Percentiles rank a stretch among this genome's conserved stretches.
These are phyloP conservation scores for Sebastes variabilis DNA, from an alignment of 2,797 vertebrate genomes.

Conservation along the genomic window DNA sequence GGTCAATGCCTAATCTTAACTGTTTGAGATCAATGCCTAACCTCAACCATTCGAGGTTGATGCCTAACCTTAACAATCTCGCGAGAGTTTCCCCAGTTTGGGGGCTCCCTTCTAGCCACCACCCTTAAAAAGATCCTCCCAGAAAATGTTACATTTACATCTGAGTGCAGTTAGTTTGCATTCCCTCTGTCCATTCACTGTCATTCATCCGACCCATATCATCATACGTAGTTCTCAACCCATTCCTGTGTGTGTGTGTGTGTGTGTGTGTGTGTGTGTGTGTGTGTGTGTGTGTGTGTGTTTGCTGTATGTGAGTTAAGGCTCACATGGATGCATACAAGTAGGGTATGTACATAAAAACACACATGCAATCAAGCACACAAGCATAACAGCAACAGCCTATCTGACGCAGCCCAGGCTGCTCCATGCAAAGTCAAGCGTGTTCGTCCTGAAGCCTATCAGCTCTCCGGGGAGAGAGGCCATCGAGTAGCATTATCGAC, in stretches of 20 bases:
- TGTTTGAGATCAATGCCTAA: too few relatives aligned
- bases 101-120: too few relatives aligned
- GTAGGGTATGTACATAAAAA: neutral
- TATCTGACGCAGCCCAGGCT: conserved; percentile 47
- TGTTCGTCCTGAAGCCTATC: conserved; percentile 74
- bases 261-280: neutral
- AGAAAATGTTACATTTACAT: neutral
- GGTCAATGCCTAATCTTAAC: too few relatives aligned
- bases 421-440: conserved; percentile 72
- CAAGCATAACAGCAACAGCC: conserved; percentile 1
- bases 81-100: too few relatives aligned
- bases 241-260: neutral
- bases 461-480: conserved; percentile 69
- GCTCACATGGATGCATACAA: neutral
- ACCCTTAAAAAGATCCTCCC: neutral
- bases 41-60: too few relatives aligned
- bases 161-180: neutral
- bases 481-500: conserved; percentile 81
- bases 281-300: neutral
- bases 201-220: neutral
- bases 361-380: neutral
- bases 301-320: neutral
- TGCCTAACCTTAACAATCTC: too few relatives aligned
- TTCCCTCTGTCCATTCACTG: neutral
- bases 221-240: neutral